phyloP scores from a whole-genome alignment of 2,888 invertebrate species.

The Poecilus cupreus region DNA sequence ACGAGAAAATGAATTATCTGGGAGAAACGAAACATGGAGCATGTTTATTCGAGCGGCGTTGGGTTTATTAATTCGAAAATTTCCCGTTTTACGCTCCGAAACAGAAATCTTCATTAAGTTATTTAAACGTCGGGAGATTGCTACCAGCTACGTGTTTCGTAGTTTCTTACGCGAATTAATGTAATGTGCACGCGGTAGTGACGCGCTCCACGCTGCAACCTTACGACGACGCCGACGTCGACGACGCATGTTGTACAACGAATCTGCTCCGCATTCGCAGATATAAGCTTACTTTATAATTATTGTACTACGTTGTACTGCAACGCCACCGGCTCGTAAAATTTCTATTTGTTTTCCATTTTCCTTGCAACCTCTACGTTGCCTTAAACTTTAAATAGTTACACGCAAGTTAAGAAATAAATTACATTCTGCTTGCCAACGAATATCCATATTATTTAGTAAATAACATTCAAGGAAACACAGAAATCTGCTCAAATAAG shows the following conservation, averaged over 20 bases:
- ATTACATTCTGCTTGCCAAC: background rate
- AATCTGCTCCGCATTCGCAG: background rate
- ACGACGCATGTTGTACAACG: background rate
- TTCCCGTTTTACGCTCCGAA: conserved; percentile 40
- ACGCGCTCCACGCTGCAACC: background rate
- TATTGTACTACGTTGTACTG: background rate
- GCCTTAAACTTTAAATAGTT: conserved; percentile 15
- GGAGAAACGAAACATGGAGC: conserved; percentile 32
- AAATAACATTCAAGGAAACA: too few relatives aligned
- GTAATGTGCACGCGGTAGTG: background rate
- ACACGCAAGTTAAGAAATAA: conserved; percentile 16
- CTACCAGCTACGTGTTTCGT: conserved; percentile 2
- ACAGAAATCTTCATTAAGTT: conserved; percentile 48
- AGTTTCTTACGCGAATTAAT: background rate
- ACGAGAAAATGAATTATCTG: conserved; percentile 47
- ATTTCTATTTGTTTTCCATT: conserved; percentile 10
- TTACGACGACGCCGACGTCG: background rate
- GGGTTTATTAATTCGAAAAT: conserved; percentile 39
- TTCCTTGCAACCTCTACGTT: background rate
- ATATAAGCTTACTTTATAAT: background rate
- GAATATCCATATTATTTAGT: background rate
- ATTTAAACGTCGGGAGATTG: conserved; percentile 44
- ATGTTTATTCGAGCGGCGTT: conserved; percentile 34
- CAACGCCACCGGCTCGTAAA: conserved; percentile 6
- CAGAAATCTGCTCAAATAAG: too few relatives aligned